Conservation (phyloP, 2,888 invertebrate genomes). For the Sympetrum striolatum region DNA sequence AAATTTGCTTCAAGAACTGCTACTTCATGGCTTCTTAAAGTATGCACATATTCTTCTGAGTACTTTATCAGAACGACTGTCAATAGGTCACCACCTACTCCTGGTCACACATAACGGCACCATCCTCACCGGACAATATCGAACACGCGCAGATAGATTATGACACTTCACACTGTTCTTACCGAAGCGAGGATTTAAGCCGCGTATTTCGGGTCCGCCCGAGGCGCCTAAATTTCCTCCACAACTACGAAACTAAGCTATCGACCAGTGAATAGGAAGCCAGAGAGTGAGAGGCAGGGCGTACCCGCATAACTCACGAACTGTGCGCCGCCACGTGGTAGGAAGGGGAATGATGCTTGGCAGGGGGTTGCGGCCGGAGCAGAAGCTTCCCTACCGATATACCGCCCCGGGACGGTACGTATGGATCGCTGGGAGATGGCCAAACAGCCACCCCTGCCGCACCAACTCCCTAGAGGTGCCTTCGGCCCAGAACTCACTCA, state of each 20-base stretch:
- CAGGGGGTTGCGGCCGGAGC: not conserved
- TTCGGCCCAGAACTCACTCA: not conserved
- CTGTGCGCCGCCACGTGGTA: not conserved
- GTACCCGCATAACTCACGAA: constrained; percentile 9
- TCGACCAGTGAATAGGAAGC: not conserved
- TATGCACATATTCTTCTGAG: too few relatives aligned
- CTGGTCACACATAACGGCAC: too few relatives aligned
- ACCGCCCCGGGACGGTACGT: constrained; percentile 20
- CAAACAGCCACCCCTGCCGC: not conserved
- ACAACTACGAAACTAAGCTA: not conserved
- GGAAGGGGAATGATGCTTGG: not conserved
- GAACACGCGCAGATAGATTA: too few relatives aligned
- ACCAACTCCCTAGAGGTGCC: not conserved
- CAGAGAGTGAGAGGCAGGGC: not conserved
- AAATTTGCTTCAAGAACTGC: too few relatives aligned
- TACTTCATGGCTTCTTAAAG: too few relatives aligned
- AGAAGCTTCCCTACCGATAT: not conserved
- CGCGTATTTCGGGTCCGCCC: too few relatives aligned
- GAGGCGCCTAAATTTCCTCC: too few relatives aligned
- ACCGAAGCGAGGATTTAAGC: too few relatives aligned
- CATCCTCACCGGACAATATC: too few relatives aligned
- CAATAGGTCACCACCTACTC: too few relatives aligned
- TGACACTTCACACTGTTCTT: too few relatives aligned
- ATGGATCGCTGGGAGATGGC: constrained; percentile 41
- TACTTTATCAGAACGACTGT: too few relatives aligned